phyloP scores from a whole-genome alignment of 2,888 invertebrate species.

The Therioaphis trifolii region DNA sequence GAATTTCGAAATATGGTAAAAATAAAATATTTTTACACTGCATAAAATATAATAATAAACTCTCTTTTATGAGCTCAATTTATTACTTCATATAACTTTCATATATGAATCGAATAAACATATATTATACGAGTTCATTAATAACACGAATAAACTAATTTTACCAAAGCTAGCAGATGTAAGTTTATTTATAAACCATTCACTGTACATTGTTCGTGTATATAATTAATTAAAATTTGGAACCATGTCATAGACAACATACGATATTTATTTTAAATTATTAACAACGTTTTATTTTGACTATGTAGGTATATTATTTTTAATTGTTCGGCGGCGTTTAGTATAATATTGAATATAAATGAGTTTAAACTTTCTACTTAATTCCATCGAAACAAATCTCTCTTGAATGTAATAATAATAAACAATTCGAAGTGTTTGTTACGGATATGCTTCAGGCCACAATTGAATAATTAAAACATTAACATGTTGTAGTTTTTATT shows the following conservation, averaged over 20 bases:
- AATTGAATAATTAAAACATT: slow-evolving; percentile 28
- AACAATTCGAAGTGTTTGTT: slow-evolving; percentile 27
- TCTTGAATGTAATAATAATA: slow-evolving; percentile 29
- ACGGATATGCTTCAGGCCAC: slow-evolving; percentile 31
- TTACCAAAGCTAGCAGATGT: neutral
- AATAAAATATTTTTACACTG: neutral
- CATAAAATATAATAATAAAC: slow-evolving; percentile 5
- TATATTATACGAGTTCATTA: neutral
- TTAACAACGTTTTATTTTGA: too few species aligned
- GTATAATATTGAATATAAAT: slow-evolving; percentile 46
- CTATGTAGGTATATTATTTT: neutral
- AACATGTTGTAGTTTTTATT: neutral
- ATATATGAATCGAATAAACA: neutral
- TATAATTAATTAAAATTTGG: slow-evolving; percentile 31
- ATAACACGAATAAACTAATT: neutral
- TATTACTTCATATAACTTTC: slow-evolving; percentile 9
- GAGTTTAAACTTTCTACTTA: slow-evolving; percentile 41
- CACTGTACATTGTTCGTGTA: neutral
- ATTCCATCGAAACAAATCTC: slow-evolving; percentile 45
- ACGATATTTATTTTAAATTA: too few species aligned
- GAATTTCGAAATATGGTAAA: neutral
- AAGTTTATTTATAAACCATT: slow-evolving; percentile 1
- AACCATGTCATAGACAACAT: too few species aligned
- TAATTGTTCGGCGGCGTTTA: slow-evolving; percentile 29
- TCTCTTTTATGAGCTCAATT: slow-evolving; percentile 22